Evolutionary conservation across 2,113 vertebrate genomes (phyloP).

Genomic region (Enhydra lutris): DNA sequence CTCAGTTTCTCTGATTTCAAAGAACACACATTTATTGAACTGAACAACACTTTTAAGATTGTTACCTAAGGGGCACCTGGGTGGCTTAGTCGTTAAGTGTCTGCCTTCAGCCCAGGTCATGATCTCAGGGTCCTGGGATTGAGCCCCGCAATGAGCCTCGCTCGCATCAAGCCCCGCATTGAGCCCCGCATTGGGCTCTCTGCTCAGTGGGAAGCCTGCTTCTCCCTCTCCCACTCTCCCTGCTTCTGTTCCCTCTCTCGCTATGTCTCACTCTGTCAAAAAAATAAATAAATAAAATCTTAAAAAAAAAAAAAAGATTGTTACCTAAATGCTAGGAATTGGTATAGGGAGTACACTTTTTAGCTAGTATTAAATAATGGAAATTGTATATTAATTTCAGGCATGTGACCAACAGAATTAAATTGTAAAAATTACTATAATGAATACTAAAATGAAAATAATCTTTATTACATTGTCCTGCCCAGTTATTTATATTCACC

Average conservation of each 20-base stretch:
- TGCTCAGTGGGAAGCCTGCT: no score
- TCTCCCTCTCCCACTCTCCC: no score
- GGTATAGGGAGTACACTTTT: background rate
- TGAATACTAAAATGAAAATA: slow-evolving; percentile 43
- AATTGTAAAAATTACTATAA: slow-evolving; percentile 56
- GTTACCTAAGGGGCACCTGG: background rate
- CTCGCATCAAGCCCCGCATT: no score
- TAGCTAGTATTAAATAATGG: slow-evolving; percentile 11
- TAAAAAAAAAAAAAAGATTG: no score
- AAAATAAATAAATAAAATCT: no score
- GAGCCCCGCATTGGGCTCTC: no score
- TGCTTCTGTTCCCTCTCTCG: no score
- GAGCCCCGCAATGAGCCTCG: no score
- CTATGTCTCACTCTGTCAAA: no score
- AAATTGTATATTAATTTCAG: slow-evolving; percentile 50
- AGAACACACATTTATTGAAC: background rate
- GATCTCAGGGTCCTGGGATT: no score
- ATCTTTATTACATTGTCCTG: background rate
- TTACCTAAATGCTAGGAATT: background rate
- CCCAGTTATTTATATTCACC: slow-evolving; percentile 24
- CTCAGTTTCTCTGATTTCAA: slow-evolving; percentile 6
- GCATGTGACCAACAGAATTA: background rate
- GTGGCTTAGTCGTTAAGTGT: no score
- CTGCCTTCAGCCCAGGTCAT: no score
- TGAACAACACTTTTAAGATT: slow-evolving; percentile 6